A percentile compares a stretch with the other conserved stretches of the same genome.
phyloP scores from a whole-genome alignment of 2,113 vertebrate genomes.

The Microcebus tavaratra region DNA sequence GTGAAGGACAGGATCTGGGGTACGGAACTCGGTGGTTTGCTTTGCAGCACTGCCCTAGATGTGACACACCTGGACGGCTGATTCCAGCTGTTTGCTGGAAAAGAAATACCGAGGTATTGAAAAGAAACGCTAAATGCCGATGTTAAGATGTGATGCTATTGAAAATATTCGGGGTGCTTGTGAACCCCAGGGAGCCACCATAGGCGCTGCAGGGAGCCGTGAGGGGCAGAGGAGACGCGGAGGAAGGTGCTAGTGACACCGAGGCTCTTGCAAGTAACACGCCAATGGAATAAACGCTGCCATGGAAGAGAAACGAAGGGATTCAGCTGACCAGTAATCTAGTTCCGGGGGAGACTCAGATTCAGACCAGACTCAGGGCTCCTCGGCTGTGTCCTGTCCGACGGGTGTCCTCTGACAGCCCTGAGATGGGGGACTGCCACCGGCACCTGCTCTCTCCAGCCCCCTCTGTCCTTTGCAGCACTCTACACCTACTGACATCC shows the following conservation, averaged over 20 bases:
- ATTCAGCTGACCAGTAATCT: background rate
- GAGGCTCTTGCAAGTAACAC: too few species aligned
- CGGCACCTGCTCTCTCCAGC: fast-evolving
- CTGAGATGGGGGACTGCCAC: fast-evolving
- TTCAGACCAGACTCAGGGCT: too few species aligned
- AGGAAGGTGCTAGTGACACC: background rate
- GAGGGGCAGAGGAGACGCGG: fast-evolving
- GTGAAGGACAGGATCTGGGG: background rate
- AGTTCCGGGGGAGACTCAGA: background rate
- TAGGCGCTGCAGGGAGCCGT: too few species aligned
- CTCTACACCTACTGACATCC: fast-evolving
- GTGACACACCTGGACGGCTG: too few species aligned
- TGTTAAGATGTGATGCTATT: too few species aligned
- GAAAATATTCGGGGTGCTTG: too few species aligned
- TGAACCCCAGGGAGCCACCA: background rate
- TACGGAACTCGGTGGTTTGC: background rate
- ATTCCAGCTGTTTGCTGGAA: background rate
- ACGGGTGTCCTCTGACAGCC: background rate
- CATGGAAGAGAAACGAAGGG: fast-evolving
- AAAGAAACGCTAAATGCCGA: background rate
- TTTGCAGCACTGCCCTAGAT: background rate
- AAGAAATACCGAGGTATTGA: background rate
- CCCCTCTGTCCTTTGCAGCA: background rate
- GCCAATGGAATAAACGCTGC: too few species aligned
- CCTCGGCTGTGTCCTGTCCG: fast-evolving